Conservation (phyloP, 2,888 invertebrate genomes). For the Autographa pulchrina region DNA sequence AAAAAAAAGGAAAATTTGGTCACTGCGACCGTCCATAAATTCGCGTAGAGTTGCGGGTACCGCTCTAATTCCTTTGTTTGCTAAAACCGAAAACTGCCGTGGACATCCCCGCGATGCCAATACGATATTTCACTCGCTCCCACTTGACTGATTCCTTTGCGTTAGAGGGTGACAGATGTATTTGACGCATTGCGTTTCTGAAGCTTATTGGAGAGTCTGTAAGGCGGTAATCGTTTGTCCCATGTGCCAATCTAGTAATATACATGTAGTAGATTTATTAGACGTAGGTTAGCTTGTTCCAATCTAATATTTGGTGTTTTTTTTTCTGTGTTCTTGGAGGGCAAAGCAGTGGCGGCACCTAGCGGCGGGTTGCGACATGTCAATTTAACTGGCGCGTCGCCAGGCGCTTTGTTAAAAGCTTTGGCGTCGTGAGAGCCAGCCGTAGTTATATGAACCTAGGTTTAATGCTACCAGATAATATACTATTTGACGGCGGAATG, state of each 20-base stretch:
- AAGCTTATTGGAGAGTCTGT: slow-evolving; percentile 65
- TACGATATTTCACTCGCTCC: slow-evolving; percentile 83
- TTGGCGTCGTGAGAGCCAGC: slow-evolving; percentile 69
- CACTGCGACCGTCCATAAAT: slow-evolving; percentile 83
- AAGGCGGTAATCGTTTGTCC: slow-evolving; percentile 72
- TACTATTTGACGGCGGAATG: slow-evolving; percentile 55
- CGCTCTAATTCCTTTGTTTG: slow-evolving; percentile 87
- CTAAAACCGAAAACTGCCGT: slow-evolving; percentile 84
- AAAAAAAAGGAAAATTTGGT: slow-evolving; percentile 79
- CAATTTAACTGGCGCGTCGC: slow-evolving; percentile 75
- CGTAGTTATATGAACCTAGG: slow-evolving; percentile 65
- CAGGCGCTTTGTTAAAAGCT: slow-evolving; percentile 82
- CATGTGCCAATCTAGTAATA: slow-evolving; percentile 68
- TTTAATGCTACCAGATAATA: slow-evolving; percentile 64
- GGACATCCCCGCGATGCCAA: slow-evolving; percentile 76
- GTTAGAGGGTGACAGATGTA: slow-evolving; percentile 82
- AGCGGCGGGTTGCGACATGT: slow-evolving; percentile 69
- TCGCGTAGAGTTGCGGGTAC: slow-evolving; percentile 76
- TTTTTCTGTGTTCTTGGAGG: slow-evolving; percentile 54
- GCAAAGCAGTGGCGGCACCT: slow-evolving; percentile 78
- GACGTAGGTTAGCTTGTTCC: slow-evolving; percentile 63
- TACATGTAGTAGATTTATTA: slow-evolving; percentile 71
- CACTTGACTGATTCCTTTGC: slow-evolving; percentile 77
- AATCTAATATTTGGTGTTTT: slow-evolving; percentile 66
- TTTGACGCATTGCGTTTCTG: slow-evolving; percentile 62